Conservation (phyloP, 1,140 invertebrate genomes). For the Lucilia sericata region DNA sequence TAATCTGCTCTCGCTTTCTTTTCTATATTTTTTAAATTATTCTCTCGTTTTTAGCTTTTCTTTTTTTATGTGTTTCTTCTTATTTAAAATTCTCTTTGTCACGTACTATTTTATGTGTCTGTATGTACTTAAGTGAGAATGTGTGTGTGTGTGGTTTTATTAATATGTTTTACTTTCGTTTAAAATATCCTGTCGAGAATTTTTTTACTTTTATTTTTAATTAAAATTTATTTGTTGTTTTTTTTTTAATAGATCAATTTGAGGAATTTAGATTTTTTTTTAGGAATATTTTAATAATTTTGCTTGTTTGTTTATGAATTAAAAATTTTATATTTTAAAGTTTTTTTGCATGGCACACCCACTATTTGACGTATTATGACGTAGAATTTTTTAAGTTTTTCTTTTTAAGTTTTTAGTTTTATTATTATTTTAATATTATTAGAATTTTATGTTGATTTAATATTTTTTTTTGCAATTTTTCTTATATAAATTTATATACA, state of each 20-base stretch:
- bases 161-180: constrained; percentile 22
- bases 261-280: background rate
- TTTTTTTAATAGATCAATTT: background rate
- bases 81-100: background rate
- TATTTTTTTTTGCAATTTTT: background rate
- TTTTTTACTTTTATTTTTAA: background rate
- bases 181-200: background rate
- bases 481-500: background rate
- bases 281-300: background rate
- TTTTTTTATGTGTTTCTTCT: background rate
- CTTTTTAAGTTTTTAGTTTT: background rate
- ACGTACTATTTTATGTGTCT: background rate
- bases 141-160: background rate
- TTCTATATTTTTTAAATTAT: background rate
- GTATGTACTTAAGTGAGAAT: background rate
- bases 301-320: background rate
- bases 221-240: background rate
- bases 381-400: background rate
- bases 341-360: background rate
- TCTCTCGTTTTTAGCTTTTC: background rate
- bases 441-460: background rate
- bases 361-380: background rate
- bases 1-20: background rate
- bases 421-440: background rate
- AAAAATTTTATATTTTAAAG: background rate